These are phyloP conservation scores for Gallinago paraguaiae DNA, from an alignment of 2,113 vertebrate species.

Conservation along the genomic window DNA sequence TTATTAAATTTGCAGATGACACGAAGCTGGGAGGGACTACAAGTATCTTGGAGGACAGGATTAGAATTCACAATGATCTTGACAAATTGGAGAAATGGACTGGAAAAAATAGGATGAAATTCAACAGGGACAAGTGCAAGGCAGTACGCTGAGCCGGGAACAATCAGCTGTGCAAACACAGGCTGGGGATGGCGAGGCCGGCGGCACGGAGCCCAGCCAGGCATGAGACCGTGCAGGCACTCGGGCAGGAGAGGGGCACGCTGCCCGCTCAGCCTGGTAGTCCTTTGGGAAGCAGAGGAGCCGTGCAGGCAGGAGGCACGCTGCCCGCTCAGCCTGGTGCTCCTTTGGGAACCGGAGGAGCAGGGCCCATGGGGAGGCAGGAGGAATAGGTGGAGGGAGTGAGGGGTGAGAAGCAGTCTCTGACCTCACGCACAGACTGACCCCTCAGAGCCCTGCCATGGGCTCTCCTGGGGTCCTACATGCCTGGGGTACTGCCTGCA, in stretches of 20 bases:
- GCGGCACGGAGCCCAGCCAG: background rate
- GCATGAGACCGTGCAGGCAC: background rate
- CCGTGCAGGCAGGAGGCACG: background rate
- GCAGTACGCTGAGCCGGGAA: background rate
- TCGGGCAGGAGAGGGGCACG: fast-evolving
- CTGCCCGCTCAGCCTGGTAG: background rate
- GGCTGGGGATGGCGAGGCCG: background rate
- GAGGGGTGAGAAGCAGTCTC: background rate
- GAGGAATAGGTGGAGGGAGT: fast-evolving
- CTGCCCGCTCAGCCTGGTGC: background rate
- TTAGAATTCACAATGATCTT: slow-evolving; percentile 66
- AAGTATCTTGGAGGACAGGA: slow-evolving; percentile 61
- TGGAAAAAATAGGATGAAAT: slow-evolving; percentile 68
- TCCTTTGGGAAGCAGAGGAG: background rate
- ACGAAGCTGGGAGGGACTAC: slow-evolving; percentile 62
- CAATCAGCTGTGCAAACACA: slow-evolving; percentile 45
- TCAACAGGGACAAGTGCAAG: slow-evolving; percentile 46
- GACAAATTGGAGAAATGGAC: slow-evolving; percentile 71
- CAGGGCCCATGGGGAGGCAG: background rate
- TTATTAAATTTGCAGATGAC: slow-evolving; percentile 73
- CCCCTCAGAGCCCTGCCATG: fast-evolving
- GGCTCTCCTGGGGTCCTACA: background rate
- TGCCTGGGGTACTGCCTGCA: too few relatives aligned
- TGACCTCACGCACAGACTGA: background rate
- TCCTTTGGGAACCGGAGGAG: background rate